Conservation (phyloP, 2,113 vertebrate species). For the Erythrocebus patas region DNA sequence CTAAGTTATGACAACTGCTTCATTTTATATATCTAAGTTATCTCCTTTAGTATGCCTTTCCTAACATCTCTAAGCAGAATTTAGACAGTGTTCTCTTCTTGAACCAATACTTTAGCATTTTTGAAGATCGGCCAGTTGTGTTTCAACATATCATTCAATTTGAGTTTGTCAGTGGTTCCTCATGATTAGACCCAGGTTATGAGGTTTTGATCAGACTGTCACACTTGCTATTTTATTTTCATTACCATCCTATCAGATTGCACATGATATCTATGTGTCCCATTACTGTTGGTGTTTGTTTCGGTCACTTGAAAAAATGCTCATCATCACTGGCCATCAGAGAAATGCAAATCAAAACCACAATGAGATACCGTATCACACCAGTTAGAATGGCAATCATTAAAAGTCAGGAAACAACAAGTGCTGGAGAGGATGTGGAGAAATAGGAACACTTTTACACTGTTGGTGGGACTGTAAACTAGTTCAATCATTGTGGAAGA, state of each 20-base stretch:
- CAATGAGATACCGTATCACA: too few relatives aligned
- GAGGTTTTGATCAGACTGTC: not conserved
- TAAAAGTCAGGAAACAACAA: too few relatives aligned
- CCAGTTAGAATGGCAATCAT: too few relatives aligned
- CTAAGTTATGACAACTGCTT: not conserved
- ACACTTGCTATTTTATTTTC: not conserved
- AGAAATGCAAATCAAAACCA: too few relatives aligned
- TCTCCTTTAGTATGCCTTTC: not conserved
- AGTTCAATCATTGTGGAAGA: too few relatives aligned
- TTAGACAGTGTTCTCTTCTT: not conserved
- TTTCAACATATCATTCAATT: not conserved
- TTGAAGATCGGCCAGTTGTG: not conserved
- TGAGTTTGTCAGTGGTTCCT: not conserved
- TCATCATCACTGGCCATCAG: too few relatives aligned
- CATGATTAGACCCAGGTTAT: not conserved
- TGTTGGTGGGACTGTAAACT: too few relatives aligned
- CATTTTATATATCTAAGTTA: not conserved
- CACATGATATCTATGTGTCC: not conserved
- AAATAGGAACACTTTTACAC: too few relatives aligned
- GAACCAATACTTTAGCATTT: not conserved
- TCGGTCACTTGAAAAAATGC: not conserved
- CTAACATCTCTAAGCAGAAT: not conserved
- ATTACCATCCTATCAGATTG: not conserved
- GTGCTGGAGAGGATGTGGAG: too few relatives aligned
- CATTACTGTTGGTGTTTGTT: not conserved